phyloP scores from a whole-genome alignment of 1,140 invertebrate genomes.

The Agrypnia vestita region DNA sequence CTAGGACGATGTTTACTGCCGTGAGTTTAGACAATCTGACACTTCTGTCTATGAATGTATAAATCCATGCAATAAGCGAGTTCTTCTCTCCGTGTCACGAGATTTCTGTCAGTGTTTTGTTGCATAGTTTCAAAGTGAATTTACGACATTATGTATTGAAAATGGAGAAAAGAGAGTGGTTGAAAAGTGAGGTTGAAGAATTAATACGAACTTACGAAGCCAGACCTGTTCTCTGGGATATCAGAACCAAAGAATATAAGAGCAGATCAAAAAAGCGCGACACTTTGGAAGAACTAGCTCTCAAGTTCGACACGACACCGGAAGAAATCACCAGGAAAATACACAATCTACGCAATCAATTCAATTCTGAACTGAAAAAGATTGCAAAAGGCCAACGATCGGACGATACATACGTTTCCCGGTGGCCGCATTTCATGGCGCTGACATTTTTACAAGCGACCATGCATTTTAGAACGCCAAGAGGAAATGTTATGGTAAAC shows the following conservation, averaged over 20 bases:
- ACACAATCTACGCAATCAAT: constrained; percentile 34
- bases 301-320: constrained; percentile 40
- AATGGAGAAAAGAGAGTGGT: constrained; percentile 38
- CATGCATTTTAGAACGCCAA: constrained; percentile 30
- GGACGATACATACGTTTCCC: constrained; percentile 10
- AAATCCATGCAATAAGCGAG: background rate
- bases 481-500: constrained; percentile 31
- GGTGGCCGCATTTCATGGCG: constrained; percentile 22
- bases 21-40: constrained; percentile 19
- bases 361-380: constrained; percentile 36
- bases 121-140: background rate
- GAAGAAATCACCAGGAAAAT: constrained; percentile 37
- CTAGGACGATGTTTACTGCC: background rate
- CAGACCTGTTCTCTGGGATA: constrained; percentile 25
- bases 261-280: constrained; percentile 19
- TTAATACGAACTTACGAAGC: constrained; percentile 31
- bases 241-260: constrained; percentile 22
- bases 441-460: constrained; percentile 29
- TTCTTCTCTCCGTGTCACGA: constrained; percentile 29
- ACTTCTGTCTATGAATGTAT: constrained; percentile 9
- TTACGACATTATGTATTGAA: background rate
- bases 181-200: constrained; percentile 35
- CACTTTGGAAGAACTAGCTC: constrained; percentile 16
- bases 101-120: constrained; percentile 15
- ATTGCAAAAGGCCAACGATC: constrained; percentile 26